These are phyloP conservation scores for Phytoseiulus persimilis DNA, from an alignment of 2,888 invertebrate species.

Conservation along the genomic window DNA sequence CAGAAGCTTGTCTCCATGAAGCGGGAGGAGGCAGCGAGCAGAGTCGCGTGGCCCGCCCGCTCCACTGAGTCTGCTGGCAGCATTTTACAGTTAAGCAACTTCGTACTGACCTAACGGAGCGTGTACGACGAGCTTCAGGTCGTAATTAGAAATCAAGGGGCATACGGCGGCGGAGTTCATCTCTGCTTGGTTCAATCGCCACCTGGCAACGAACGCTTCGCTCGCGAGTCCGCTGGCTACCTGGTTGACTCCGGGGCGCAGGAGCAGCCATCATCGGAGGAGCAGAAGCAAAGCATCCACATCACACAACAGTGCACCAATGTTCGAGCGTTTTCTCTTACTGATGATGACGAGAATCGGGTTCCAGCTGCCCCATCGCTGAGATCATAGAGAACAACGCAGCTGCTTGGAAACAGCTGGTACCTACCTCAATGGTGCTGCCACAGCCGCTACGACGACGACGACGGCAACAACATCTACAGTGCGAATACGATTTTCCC, in stretches of 20 bases:
- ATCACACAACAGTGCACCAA: not conserved
- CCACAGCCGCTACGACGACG: not conserved
- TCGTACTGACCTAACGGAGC: not conserved
- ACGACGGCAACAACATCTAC: not conserved
- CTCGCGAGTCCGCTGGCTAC: not conserved
- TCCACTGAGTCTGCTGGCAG: not conserved
- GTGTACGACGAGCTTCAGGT: not conserved
- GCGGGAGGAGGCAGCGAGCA: not conserved
- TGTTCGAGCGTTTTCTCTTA: not conserved
- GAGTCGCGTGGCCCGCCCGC: not conserved
- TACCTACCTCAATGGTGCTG: not conserved
- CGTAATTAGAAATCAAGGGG: not conserved
- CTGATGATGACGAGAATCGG: not conserved
- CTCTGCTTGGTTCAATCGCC: not conserved
- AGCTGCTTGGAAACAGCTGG: slow-evolving; percentile 5
- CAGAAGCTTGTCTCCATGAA: too few relatives aligned
- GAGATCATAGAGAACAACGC: slow-evolving; percentile 5
- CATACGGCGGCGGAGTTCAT: not conserved
- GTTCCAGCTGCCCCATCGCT: not conserved
- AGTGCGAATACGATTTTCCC: not conserved
- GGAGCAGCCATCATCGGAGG: not conserved
- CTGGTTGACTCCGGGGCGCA: not conserved
- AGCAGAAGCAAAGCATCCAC: not conserved
- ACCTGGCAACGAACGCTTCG: not conserved
- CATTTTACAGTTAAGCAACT: not conserved